phyloP scores from a whole-genome alignment of 2,888 invertebrate genomes.

The Mallateleia sp. region DNA sequence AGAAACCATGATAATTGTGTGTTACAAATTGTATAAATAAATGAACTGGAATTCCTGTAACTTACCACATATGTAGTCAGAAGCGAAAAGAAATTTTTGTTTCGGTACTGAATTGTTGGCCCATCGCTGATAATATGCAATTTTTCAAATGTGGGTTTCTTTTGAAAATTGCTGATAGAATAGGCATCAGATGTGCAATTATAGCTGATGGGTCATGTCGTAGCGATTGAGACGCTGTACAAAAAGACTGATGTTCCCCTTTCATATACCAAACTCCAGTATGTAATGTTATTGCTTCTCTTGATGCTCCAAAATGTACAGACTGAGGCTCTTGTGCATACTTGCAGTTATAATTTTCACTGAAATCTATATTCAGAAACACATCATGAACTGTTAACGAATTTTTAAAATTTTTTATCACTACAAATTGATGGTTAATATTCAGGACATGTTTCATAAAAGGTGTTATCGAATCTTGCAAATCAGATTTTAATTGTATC shows the following conservation, averaged over 20 bases:
- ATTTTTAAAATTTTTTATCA: neutral
- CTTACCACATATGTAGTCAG: constrained; percentile 32
- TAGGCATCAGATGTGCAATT: constrained; percentile 52
- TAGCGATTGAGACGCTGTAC: constrained; percentile 43
- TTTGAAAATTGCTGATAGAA: constrained; percentile 36
- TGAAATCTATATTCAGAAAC: constrained; percentile 39
- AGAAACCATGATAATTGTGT: neutral
- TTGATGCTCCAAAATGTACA: constrained; percentile 60
- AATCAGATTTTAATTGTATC: constrained; percentile 3
- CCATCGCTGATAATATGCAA: constrained; percentile 56
- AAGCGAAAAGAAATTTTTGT: constrained; percentile 45
- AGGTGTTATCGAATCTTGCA: neutral
- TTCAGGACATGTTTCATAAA: neutral
- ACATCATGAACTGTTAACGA: neutral
- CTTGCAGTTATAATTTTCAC: constrained; percentile 59
- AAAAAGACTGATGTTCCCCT: constrained; percentile 37
- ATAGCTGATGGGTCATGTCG: constrained; percentile 56
- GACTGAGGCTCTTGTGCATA: constrained; percentile 36
- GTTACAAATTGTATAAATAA: neutral
- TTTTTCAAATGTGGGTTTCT: constrained; percentile 13
- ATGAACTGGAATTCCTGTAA: neutral
- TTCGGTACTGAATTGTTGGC: constrained; percentile 39
- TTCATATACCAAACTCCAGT: constrained; percentile 55
- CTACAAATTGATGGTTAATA: neutral
- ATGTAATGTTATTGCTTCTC: constrained; percentile 47